A percentile compares a stretch with the other conserved stretches of the same genome.
phyloP scores from a whole-genome alignment of 1,140 invertebrate species.

The Lepidurus couesii region DNA sequence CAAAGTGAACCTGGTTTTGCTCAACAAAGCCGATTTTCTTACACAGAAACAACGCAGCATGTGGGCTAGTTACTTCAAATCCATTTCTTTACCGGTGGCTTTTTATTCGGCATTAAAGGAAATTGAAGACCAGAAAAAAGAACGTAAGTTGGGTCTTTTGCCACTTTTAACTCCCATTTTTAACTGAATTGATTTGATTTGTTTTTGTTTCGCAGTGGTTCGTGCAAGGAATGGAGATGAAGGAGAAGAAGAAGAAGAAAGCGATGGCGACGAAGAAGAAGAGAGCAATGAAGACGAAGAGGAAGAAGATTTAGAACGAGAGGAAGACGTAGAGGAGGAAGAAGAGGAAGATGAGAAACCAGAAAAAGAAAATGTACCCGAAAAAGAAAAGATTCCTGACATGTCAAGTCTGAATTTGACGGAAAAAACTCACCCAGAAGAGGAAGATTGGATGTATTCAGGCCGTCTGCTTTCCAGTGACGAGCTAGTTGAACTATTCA shows the following conservation, averaged over 20 bases:
- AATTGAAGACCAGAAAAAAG: conserved; percentile 37
- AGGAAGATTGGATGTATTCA: conserved; percentile 44
- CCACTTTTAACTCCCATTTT: neutral
- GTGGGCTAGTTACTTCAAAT: conserved; percentile 85
- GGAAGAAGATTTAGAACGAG: conserved; percentile 40
- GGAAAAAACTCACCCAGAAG: conserved; percentile 31
- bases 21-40: conserved; percentile 97
- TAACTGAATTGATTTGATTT: neutral
- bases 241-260: conserved; percentile 40
- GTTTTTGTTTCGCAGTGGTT: neutral
- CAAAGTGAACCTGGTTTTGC: conserved; percentile 76
- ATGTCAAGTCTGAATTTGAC: neutral
- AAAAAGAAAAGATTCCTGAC: conserved; percentile 25
- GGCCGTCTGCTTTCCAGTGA: conserved; percentile 53
- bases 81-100: conserved; percentile 57
- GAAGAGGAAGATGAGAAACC: conserved; percentile 41
- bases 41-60: conserved; percentile 67
- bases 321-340: conserved; percentile 37
- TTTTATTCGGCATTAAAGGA: conserved; percentile 75
- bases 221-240: conserved; percentile 41
- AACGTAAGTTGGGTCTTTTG: conserved; percentile 13
- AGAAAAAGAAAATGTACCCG: conserved; percentile 41
- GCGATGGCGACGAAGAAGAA: conserved; percentile 35
- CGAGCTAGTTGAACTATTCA: conserved; percentile 47
- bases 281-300: conserved; percentile 36